Conservation (phyloP, 2,113 vertebrate genomes). For the Bagarius yarrelli region DNA sequence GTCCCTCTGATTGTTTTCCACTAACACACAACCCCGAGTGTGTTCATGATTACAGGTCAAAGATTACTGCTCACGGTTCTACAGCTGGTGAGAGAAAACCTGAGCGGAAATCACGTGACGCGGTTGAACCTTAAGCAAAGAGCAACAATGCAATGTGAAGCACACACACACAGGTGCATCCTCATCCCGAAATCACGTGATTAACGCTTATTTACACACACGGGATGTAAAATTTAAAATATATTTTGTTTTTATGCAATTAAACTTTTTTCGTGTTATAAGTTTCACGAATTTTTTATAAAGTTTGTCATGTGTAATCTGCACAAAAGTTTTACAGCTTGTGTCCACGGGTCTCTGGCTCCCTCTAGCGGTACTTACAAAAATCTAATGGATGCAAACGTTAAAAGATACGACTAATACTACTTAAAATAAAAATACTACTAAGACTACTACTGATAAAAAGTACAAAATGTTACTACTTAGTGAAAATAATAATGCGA, state of each 20-base stretch:
- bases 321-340: background rate
- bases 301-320: background rate
- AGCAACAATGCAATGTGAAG: background rate
- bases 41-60: background rate
- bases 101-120: constrained; percentile 13
- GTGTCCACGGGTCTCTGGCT: background rate
- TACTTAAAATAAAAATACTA: too few species aligned
- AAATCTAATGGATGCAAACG: too few species aligned
- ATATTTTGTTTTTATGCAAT: background rate
- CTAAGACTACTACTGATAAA: too few species aligned
- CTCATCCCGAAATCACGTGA: background rate
- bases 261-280: background rate
- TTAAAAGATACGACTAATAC: too few species aligned
- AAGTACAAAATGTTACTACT: too few species aligned
- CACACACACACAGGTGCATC: background rate
- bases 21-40: background rate
- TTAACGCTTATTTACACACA: background rate
- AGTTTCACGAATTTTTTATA: background rate
- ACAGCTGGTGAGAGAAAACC: background rate
- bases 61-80: too few species aligned
- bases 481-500: too few species aligned
- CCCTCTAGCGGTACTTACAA: background rate
- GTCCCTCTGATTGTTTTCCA: background rate
- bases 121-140: constrained; percentile 5
- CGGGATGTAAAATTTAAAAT: background rate